Base-by-base conservation (phyloP, 2,797 vertebrate species). In the Loris lydekkerianus region DNA sequence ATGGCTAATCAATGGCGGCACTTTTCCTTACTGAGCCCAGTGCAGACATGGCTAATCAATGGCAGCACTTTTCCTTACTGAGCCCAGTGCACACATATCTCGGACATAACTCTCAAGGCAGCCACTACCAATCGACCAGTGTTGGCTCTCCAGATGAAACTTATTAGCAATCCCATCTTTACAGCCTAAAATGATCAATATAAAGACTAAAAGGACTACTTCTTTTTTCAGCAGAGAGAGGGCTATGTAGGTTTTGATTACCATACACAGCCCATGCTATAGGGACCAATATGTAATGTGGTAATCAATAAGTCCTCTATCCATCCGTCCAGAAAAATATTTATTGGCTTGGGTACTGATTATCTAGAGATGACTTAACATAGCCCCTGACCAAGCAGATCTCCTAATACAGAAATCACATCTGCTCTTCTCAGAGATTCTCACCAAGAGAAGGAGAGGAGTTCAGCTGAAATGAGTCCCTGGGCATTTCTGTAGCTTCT, bases 281-380 rank as follows among this genome's bases (percentile, higher is more conserved):
- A 63, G 96, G 82, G 82, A 97, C 85, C 75, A 23, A 40, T 95
- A 88, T 82, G 82, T 90, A 93, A 93, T 83, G 43, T 91, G 73
- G 49, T 88, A 61, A 94, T 95, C 94, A 87, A 60, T 94, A 94
- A 78, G 27, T 89, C 91, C 58, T 87, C 87, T 18, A 60, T 93
- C 87, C 46, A 86, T 81, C 82, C 69, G 75, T 60, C 53, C 53
- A 91, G 87, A 90, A 91, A 85, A 81, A 70, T 76, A 86, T 93
- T 69, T 90, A 90, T 86, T 86, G 93, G 84, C 37, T 81, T 58
- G 81, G 83, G 67, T 34, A 67, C 61, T 27, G 91, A 93, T 93
- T 86, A 92, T 77, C 76, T 58, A 70, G 86, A 95, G 75, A 63
- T 46, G 76, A 65, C 49, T 91, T 95, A 91, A 61, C 78, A 40